Evolutionary conservation across 2,888 invertebrate genomes (phyloP).

Genomic region (Eupithecia tripunctaria): DNA sequence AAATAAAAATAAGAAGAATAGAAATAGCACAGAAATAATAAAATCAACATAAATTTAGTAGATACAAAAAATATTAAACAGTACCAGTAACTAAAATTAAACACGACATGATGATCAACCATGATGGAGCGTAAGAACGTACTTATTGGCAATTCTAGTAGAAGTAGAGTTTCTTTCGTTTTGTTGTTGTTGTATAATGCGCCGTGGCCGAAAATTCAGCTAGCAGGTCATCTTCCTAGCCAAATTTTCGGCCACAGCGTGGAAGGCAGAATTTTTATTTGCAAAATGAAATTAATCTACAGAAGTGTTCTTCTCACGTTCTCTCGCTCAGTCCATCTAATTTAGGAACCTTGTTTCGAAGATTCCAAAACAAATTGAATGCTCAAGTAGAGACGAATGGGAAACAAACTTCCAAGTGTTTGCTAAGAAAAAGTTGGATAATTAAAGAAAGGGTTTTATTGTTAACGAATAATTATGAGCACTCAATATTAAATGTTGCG

Average conservation of each 20-base stretch:
- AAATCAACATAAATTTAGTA: slow-evolving; percentile 36
- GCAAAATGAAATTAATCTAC: no score
- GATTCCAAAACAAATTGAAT: slow-evolving; percentile 18
- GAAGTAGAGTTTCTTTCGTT: no score
- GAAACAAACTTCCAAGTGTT: slow-evolving; percentile 64
- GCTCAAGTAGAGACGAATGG: slow-evolving; percentile 54
- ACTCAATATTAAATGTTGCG: slow-evolving; percentile 84
- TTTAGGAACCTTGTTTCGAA: background rate
- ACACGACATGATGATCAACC: background rate
- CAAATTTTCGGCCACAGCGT: no score
- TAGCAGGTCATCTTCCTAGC: no score
- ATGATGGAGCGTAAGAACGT: background rate
- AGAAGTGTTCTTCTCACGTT: no score
- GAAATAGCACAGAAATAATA: slow-evolving; percentile 56
- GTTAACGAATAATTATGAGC: slow-evolving; percentile 83
- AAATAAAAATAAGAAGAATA: slow-evolving; percentile 74
- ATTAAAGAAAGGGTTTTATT: slow-evolving; percentile 74
- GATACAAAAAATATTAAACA: slow-evolving; percentile 10
- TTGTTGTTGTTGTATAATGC: no score
- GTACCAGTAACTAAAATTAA: background rate
- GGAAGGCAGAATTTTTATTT: no score
- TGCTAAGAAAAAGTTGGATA: slow-evolving; percentile 69
- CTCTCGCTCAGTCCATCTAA: background rate
- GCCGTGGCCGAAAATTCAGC: no score
- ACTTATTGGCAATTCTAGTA: no score